These are phyloP conservation scores for Volucella inflata DNA, from an alignment of 2,888 invertebrate genomes.

Conservation along the genomic window DNA sequence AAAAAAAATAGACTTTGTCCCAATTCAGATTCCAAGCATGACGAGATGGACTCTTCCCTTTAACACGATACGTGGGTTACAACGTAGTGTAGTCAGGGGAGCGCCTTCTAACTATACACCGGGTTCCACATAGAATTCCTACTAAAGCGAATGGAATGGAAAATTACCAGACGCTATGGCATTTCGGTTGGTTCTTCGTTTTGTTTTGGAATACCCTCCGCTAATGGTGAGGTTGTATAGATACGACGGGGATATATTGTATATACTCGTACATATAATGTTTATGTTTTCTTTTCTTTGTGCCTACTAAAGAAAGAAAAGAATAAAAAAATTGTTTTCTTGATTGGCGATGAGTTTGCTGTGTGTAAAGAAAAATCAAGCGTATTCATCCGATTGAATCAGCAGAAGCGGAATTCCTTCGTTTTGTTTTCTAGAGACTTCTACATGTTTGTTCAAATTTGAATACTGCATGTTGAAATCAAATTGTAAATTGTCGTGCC, in stretches of 20 bases:
- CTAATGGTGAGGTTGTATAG: neutral
- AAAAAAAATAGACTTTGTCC: conserved; percentile 5
- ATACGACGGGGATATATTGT: neutral
- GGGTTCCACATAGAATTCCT: neutral
- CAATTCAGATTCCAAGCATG: conserved; percentile 1
- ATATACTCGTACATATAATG: no score
- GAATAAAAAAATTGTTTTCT: no score
- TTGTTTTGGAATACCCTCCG: neutral
- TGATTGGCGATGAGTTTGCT: no score
- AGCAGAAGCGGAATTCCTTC: no score
- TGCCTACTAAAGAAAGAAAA: no score
- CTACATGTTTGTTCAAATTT: no score
- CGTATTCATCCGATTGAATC: no score
- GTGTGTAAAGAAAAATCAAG: no score
- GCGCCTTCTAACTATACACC: neutral
- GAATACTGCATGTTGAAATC: no score
- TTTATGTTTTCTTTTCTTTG: no score
- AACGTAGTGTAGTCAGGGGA: neutral
- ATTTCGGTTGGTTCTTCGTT: conserved; percentile 7
- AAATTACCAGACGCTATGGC: conserved; percentile 57
- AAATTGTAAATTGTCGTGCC: no score
- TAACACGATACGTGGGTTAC: conserved; percentile 1
- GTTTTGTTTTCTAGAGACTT: no score
- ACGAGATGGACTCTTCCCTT: conserved; percentile 6
- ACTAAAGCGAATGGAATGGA: conserved; percentile 31